A percentile compares a stretch with the other conserved stretches of the same genome.
Conservation (phyloP, 1,140 invertebrate species). For the Lordiphosa mommai region DNA sequence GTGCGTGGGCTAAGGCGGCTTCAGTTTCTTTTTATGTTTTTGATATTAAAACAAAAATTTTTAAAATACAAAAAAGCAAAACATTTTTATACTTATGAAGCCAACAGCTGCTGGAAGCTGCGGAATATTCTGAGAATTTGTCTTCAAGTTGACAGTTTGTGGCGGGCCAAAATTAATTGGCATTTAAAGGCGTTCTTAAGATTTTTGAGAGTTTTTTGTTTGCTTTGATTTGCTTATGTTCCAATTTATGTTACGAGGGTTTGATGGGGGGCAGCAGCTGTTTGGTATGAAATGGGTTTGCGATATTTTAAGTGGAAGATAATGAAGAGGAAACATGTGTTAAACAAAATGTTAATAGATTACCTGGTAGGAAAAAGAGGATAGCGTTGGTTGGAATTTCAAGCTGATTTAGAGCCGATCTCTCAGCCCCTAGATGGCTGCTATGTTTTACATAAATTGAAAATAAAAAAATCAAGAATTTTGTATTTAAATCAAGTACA, state of each 20-base stretch:
- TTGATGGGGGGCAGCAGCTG: neutral
- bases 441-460: too few species aligned
- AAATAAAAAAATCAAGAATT: too few species aligned
- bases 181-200: slow-evolving; percentile 60
- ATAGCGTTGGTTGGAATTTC: too few species aligned
- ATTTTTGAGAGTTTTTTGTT: slow-evolving; percentile 17
- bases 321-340: neutral
- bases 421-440: too few species aligned
- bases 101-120: slow-evolving; percentile 10
- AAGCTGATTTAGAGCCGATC: too few species aligned
- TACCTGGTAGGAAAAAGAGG: too few species aligned
- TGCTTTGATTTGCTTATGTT: neutral
- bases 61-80: slow-evolving; percentile 12
- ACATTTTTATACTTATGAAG: slow-evolving; percentile 3
- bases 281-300: slow-evolving; percentile 4
- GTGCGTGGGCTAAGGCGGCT: slow-evolving; percentile 9
- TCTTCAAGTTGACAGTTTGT: slow-evolving; percentile 51
- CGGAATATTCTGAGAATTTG: slow-evolving; percentile 55
- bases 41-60: slow-evolving; percentile 48
- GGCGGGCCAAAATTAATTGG: slow-evolving; percentile 60
- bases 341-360: too few species aligned
- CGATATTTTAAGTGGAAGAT: slow-evolving; percentile 18
- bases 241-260: slow-evolving; percentile 32
- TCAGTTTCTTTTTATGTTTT: slow-evolving; percentile 12
- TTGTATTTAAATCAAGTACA: too few species aligned